Base-by-base conservation (phyloP, 1,140 invertebrate genomes). In the Scaptomyza pallida region DNA sequence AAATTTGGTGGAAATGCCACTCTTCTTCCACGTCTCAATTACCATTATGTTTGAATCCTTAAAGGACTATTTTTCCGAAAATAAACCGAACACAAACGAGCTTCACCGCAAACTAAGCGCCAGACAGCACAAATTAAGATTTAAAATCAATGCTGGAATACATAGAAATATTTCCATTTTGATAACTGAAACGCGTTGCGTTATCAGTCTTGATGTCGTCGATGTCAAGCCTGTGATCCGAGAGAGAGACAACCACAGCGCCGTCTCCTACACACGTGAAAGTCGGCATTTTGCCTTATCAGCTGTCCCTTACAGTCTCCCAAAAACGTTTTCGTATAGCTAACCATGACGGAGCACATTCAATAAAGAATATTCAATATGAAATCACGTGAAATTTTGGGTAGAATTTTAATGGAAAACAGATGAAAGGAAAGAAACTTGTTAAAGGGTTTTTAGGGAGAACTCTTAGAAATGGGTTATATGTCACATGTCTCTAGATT, bases 1-100 rank as follows among this genome's bases (percentile, higher is more conserved):
- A 62, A 85, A 91, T 30, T 91, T 91, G 13, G 76, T 90, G 48
- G 86, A 82, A 8, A 91, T 90, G 47, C 85, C 86, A 13, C 76
- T 75, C 21, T 89, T 50, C 40, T 89, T 90, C 89, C 89, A 91
- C 30, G 54, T 78, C 44, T 90, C 89, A 47, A 85, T 77, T 4
- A 90, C 89, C 89, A 90, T 90, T 54, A 21, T 78, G 17, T 16
- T 56, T 15, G 40, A 45, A 45, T 72, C 41, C 35, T 48, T 41
- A 33, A 9, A 8, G 23, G 15, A 51, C 15, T 51, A 4, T 5
- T 4, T n/a, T n/a, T n/a, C 1, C 2, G 13, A n/a, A n/a, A 30
- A 45, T 12, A 15, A 63, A 64, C 72, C 48, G 21, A 15, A 19
- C 2, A 12, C 17, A 30, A 33, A 30, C 41, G 47, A 15, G 15